phyloP scores from a whole-genome alignment of 1,140 invertebrate genomes.

The Calycopis cecrops region DNA sequence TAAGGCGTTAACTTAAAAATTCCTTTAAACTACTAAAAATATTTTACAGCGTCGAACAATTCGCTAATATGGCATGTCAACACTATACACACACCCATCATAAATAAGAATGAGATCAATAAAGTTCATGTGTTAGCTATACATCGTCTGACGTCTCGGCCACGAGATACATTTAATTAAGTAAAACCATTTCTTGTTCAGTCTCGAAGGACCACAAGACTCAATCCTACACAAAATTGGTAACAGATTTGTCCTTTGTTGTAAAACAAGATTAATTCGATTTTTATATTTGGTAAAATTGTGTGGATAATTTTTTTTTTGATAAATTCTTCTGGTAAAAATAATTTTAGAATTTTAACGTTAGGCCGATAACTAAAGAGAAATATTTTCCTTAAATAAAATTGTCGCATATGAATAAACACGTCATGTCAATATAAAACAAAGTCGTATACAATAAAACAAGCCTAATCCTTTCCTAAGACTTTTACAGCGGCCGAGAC shows the following conservation, averaged over 20 bases:
- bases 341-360: too few species aligned
- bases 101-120: constrained; percentile 69
- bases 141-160: not conserved
- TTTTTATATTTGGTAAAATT: too few species aligned
- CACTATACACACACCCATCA: constrained; percentile 45
- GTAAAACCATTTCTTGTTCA: too few species aligned
- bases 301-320: too few species aligned
- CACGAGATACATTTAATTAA: not conserved
- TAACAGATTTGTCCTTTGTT: too few species aligned
- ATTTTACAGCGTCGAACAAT: not conserved
- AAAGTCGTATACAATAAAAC: not conserved
- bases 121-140: constrained; percentile 37
- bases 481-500: constrained; percentile 10
- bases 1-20: constrained; percentile 30
- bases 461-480: not conserved
- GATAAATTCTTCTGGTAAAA: too few species aligned
- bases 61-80: constrained; percentile 53
- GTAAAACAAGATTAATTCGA: too few species aligned
- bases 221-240: too few species aligned
- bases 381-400: too few species aligned
- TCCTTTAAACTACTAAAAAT: not conserved
- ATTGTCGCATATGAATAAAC: too few species aligned
- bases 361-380: too few species aligned
- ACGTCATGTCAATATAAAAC: constrained; percentile 1
- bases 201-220: not conserved